Conservation (phyloP, 2,113 vertebrate species). For the Gorilla gorilla region DNA sequence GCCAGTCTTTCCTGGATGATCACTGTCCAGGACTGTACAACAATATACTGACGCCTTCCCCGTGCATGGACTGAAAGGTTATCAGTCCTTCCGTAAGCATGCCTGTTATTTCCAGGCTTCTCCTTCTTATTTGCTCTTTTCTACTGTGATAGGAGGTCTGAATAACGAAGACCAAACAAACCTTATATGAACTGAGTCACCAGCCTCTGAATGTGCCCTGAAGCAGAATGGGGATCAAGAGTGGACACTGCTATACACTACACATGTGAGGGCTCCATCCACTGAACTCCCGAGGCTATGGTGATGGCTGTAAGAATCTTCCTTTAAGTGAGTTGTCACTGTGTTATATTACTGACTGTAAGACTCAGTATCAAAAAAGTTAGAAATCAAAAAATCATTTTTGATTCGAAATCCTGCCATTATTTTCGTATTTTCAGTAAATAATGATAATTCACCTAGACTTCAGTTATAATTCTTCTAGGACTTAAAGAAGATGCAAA, state of each 20-base stretch:
- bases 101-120: neutral
- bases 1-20: neutral
- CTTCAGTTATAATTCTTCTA: neutral
- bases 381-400: neutral
- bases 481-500: neutral
- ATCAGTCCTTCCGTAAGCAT: neutral
- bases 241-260: neutral
- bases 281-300: neutral
- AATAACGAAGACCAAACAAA: neutral
- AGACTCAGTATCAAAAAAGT: constrained; percentile 23
- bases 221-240: neutral
- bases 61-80: neutral
- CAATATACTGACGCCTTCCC: neutral
- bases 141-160: neutral
- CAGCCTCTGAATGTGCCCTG: neutral
- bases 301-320: neutral
- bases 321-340: neutral
- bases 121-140: neutral
- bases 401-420: neutral
- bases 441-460: neutral
- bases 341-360: neutral
- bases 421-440: neutral
- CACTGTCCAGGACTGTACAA: neutral
- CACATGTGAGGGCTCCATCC: neutral
- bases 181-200: neutral